A percentile compares a stretch with the other conserved stretches of the same genome.
These are phyloP conservation scores for Octopus sinensis DNA, from an alignment of 1,140 invertebrate genomes.

Conservation along the genomic window DNA sequence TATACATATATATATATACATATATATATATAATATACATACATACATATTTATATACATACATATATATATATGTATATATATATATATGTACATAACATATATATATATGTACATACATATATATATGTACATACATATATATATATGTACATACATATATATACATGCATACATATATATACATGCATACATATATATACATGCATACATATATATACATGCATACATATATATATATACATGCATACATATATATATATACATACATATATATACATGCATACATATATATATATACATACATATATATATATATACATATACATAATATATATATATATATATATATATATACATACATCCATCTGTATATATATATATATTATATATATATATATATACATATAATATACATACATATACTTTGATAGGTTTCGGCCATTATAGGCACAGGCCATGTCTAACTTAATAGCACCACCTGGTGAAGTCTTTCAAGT, in stretches of 20 bases:
- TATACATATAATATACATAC: neutral
- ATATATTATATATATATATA: neutral
- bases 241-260: neutral
- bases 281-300: neutral
- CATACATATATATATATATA: neutral
- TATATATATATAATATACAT: neutral
- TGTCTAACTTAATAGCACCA: too few relatives aligned
- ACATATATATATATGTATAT: slow-evolving; percentile 2
- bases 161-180: neutral
- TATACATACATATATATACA: neutral
- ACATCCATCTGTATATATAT: neutral
- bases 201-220: neutral
- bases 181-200: neutral
- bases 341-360: neutral
- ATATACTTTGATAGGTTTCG: neutral
- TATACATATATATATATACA: neutral
- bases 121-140: too few relatives aligned
- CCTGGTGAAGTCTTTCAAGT: too few relatives aligned
- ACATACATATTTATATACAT: neutral
- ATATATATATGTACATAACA: neutral
- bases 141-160: neutral
- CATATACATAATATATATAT: neutral
- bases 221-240: neutral
- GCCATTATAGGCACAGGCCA: neutral
- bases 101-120: too few relatives aligned